Evolutionary conservation across 1,140 invertebrate species (phyloP), one percentile per base, ranked within the genome.

Genomic region (Atopsyche davidsoni): DNA sequence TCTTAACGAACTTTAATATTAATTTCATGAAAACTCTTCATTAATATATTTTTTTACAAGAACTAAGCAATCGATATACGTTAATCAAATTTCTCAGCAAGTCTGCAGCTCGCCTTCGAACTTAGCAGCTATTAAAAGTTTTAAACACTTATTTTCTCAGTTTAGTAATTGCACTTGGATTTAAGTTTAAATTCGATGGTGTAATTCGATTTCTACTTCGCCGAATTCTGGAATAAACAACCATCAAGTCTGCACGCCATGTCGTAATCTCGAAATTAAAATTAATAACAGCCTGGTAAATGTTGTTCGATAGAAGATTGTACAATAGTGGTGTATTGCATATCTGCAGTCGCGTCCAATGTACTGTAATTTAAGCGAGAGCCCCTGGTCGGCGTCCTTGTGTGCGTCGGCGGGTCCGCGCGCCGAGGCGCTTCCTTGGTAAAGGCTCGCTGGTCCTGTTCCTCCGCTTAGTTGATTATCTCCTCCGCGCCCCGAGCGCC

Each of bases 141-240:
- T 57, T 49, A 49, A 57, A 57, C 55, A 57, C 55, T 57, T 57
- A 57, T 57, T 57, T 57, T 57, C 50, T 52, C 47, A 52, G 49
- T 53, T 51, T 52, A 52, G 50, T 57, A 57, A 57, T 57, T 57
- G 55, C 55, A 57, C 55, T 57, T 57, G 45, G 44, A 48, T 46
- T 57, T 52, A 49, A 57, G 49, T 57, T 57, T 57, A 52, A 57
- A 53, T 57, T 57, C 55, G 55, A 57, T 57, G 50, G 55, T 52
- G 49, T 57, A 57, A 57, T 57, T 57, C 51, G 50, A 57, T 57
- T 57, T 57, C 49, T 52, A 43, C 49, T 57, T 49, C 46, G 50
- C 55, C 55, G 50, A 57, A 57, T 57, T 53, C 45, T 28, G 24
- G 43, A 17, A 45, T 47, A 53, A 53, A 46, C 50, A 57, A 47